phyloP scores from a whole-genome alignment of 2,888 invertebrate genomes.

The Pseudoips prasinana region DNA sequence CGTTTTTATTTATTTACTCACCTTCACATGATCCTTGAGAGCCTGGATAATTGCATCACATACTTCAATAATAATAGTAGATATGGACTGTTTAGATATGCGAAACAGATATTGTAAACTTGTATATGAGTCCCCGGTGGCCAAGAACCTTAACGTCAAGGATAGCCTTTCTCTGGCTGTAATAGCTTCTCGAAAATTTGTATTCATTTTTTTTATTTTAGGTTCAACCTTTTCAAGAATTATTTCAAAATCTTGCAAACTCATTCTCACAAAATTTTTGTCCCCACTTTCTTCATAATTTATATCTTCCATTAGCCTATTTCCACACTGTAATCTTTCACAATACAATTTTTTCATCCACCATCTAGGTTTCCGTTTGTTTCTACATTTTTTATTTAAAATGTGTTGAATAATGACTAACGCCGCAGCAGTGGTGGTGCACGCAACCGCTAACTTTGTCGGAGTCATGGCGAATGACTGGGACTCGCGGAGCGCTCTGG shows the following conservation, averaged over 20 bases:
- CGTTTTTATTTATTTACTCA: conserved; percentile 9
- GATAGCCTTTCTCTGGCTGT: conserved; percentile 10
- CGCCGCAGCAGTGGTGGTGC: conserved; percentile 27
- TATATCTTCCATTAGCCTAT: conserved; percentile 24
- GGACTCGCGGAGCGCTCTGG: conserved; percentile 23
- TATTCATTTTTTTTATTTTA: conserved; percentile 18
- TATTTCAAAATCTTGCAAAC: conserved; percentile 19
- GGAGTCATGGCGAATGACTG: conserved; percentile 33
- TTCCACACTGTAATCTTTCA: conserved; percentile 23
- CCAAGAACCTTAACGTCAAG: conserved; percentile 12
- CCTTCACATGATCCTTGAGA: conserved; percentile 16
- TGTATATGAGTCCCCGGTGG: conserved; percentile 13
- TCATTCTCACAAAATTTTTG: conserved; percentile 24
- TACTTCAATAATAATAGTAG: conserved; percentile 9
- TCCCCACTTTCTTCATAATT: conserved; percentile 23
- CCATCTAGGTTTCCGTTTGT: conserved; percentile 29
- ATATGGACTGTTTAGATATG: conserved; percentile 14
- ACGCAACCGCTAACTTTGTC: conserved; percentile 29
- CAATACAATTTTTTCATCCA: conserved; percentile 26
- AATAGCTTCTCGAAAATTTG: conserved; percentile 15
- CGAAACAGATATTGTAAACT: conserved; percentile 12
- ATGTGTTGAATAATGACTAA: conserved; percentile 25
- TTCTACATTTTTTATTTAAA: conserved; percentile 25
- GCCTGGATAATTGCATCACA: conserved; percentile 19
- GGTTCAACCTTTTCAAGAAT: conserved; percentile 22